phyloP scores from a whole-genome alignment of 2,113 vertebrate genomes.

The Sialia sialis region DNA sequence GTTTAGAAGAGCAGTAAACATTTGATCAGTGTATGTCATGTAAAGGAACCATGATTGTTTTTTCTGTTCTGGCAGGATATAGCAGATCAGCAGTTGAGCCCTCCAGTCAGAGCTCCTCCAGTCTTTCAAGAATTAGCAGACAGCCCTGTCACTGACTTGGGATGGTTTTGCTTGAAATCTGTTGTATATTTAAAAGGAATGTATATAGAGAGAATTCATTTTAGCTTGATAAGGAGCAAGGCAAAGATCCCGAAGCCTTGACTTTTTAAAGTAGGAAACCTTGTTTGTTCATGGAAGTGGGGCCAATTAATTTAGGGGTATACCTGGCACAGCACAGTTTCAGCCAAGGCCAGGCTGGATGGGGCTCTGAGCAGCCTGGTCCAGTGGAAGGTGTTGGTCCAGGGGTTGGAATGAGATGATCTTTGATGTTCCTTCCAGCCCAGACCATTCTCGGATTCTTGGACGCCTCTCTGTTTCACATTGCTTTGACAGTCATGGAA shows the following conservation, averaged over 20 bases:
- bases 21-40: not conserved
- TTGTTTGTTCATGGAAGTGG: not conserved
- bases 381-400: not conserved
- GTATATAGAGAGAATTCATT: not conserved
- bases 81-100: not conserved
- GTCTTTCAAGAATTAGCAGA: not conserved
- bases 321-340: not conserved
- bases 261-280: not conserved
- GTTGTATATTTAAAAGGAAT: not conserved
- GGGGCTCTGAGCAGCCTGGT: not conserved
- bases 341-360: not conserved
- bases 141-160: not conserved
- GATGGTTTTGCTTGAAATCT: not conserved
- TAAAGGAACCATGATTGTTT: not conserved
- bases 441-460: not conserved
- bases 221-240: not conserved
- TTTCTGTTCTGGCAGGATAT: not conserved
- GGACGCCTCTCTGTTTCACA: not conserved
- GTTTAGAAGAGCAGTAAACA: not conserved
- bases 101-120: not conserved
- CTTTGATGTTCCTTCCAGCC: not conserved
- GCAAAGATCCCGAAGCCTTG: not conserved
- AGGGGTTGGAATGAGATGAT: not conserved
- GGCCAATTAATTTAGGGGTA: rapidly evolving
- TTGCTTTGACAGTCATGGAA: not conserved